Evolutionary conservation across 1,140 invertebrate species (phyloP), one percentile per base, ranked within the genome.

Genomic region (Drosophila lowei): DNA sequence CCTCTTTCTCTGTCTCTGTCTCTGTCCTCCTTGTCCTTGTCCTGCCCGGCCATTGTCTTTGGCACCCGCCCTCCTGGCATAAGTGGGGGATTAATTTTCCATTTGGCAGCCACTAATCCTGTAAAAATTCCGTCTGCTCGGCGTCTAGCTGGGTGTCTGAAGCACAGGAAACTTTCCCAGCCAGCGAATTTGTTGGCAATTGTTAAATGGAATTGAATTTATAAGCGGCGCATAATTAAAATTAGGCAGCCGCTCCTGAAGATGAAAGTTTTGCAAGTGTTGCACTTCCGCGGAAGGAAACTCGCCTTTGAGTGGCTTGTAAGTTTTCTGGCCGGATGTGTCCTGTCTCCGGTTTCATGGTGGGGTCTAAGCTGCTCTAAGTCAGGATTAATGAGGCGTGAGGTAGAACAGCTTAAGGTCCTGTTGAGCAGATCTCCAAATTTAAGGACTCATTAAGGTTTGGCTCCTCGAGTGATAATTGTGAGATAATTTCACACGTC

Each of bases 141-240:
- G n/a, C 50, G 54, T 68, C 74, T 77, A 64, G 58, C 13, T 34
- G 18, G 18, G 18, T 18, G 18, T 18, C 18, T 18, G 54, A 15
- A 55, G 38, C 53, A 60, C 70, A 28, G 43, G 15, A 66, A 85
- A 84, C 23, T 79, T 83, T 83, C 23, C 42, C 48, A 66, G 59
- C 64, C 55, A 16, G 54, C 58, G 57, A 68, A 83, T 59, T 75
- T 57, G 65, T 72, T 85, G 79, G 78, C 76, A 88, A 86, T 86
- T 86, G 81, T 86, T 86, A 88, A 86, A 81, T 66, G 81, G 74
- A 86, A 86, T 86, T 86, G 81, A 86, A 86, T 86, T 86, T 86
- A 81, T 86, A 86, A 86, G 83, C 81, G 68, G 63, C 56, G 78
- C 81, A 88, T 86, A 86, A 86, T 86, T 86, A 86, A 86, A 86